Conservation (phyloP, 2,113 vertebrate species). For the Riparia riparia region DNA sequence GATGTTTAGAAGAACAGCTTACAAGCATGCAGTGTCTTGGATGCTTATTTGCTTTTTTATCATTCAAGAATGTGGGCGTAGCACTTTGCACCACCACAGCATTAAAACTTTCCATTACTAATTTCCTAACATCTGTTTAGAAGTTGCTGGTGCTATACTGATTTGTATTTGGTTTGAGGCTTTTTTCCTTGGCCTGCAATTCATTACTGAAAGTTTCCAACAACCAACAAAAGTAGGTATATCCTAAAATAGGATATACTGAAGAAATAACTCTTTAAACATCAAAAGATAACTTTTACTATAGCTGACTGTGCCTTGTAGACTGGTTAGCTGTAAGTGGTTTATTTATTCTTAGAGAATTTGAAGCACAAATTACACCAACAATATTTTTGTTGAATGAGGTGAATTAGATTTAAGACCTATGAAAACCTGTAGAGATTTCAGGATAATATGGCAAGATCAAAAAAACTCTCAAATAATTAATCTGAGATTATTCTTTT, state of each 20-base stretch:
- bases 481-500: not conserved
- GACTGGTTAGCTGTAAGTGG: not conserved
- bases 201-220: not conserved
- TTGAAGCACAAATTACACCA: not conserved
- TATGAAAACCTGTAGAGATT: not conserved
- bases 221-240: not conserved
- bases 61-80: constrained; percentile 30
- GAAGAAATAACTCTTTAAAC: not conserved
- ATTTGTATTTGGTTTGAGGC: not conserved
- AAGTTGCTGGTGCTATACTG: not conserved
- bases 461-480: not conserved
- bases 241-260: not conserved
- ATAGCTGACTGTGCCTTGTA: not conserved
- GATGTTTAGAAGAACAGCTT: not conserved
- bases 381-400: not conserved
- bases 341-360: not conserved
- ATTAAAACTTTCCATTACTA: constrained; percentile 32
- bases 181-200: not conserved
- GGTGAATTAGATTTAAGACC: not conserved
- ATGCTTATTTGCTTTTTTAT: constrained; percentile 2
- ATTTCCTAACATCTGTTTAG: constrained; percentile 21
- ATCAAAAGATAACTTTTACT: not conserved
- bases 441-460: not conserved
- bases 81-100: not conserved
- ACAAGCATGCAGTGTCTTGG: not conserved